Percentiles rank a stretch among this genome's conserved stretches.
Conservation (phyloP, 2,888 invertebrate species). For the Parelbella ahira region DNA sequence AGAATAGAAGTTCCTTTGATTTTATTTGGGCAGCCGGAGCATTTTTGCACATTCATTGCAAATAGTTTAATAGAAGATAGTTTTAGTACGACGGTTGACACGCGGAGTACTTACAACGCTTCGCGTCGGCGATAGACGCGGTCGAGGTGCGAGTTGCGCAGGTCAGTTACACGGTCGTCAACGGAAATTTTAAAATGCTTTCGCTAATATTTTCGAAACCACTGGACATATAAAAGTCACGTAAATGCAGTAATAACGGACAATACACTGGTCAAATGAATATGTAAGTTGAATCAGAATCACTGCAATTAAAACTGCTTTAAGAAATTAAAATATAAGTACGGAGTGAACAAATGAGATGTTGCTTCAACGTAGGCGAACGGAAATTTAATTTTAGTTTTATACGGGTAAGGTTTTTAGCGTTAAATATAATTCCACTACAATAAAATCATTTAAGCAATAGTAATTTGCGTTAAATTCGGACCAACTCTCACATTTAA, state of each 20-base stretch:
- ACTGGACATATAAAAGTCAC: neutral
- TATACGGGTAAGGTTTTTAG: too few relatives aligned
- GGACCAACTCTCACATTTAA: too few relatives aligned
- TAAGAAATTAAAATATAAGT: neutral
- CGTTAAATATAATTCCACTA: too few relatives aligned
- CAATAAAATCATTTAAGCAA: too few relatives aligned
- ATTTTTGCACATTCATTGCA: constrained; percentile 15
- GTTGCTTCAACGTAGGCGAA: constrained; percentile 1
- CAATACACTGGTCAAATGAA: neutral
- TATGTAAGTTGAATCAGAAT: neutral
- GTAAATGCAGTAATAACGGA: neutral
- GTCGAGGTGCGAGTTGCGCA: constrained; percentile 2
- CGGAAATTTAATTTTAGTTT: too few relatives aligned
- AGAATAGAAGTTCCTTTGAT: constrained; percentile 5
- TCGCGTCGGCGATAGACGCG: neutral
- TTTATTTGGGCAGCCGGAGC: constrained; percentile 6
- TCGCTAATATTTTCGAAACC: neutral
- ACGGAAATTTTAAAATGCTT: constrained; percentile 1
- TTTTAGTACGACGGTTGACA: too few relatives aligned
- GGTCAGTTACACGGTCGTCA: neutral
- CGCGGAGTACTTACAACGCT: neutral
- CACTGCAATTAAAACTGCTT: neutral
- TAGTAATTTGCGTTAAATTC: too few relatives aligned
- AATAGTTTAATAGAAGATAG: too few relatives aligned
- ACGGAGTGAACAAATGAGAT: neutral